phyloP scores from a whole-genome alignment of 2,797 vertebrate genomes.

The Bucorvus abyssinicus region DNA sequence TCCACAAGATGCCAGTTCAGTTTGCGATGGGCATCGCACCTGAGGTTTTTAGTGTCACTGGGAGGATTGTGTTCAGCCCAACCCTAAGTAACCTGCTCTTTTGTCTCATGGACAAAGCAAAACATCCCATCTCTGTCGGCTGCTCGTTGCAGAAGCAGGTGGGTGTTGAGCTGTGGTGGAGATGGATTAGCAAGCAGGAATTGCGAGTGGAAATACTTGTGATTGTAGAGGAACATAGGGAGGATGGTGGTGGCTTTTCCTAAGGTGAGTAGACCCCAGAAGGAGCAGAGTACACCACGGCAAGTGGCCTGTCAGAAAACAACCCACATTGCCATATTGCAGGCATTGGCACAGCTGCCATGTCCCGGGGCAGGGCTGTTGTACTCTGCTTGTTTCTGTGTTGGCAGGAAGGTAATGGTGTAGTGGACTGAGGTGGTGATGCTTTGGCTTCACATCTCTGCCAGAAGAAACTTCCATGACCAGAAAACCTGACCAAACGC shows the following conservation, averaged over 20 bases:
- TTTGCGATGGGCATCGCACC: fast-evolving
- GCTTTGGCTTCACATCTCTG: not conserved
- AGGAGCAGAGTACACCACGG: not conserved
- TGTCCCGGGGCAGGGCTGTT: not conserved
- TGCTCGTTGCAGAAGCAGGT: not conserved
- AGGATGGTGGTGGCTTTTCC: not conserved
- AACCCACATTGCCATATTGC: not conserved
- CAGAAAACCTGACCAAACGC: not conserved
- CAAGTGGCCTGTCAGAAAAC: not conserved
- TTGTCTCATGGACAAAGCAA: not conserved
- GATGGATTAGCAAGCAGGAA: not conserved
- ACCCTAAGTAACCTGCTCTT: no score
- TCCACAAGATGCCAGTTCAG: not conserved
- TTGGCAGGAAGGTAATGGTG: not conserved
- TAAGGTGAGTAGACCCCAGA: not conserved
- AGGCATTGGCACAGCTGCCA: not conserved
- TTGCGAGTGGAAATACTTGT: fast-evolving
- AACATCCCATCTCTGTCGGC: not conserved
- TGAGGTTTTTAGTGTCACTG: not conserved
- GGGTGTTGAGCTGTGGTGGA: not conserved
- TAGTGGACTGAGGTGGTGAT: not conserved
- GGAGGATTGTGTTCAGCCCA: not conserved
- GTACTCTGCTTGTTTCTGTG: fast-evolving
- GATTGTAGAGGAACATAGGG: fast-evolving
- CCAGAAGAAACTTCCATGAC: not conserved